phyloP scores from a whole-genome alignment of 2,797 vertebrate genomes.

The Knipowitschia caucasica region DNA sequence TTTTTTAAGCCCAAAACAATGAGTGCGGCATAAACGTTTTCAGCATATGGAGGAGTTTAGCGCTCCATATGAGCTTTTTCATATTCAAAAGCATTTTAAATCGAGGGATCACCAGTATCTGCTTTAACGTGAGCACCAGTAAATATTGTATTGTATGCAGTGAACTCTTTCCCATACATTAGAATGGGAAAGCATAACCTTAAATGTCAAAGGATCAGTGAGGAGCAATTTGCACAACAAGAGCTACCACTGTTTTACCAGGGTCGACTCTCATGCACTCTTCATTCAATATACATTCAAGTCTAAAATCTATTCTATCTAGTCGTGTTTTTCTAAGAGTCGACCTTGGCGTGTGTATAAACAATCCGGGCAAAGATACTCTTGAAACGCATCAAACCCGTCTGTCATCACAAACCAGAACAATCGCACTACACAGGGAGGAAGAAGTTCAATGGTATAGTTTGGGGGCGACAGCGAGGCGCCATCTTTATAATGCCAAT shows the following conservation, averaged over 20 bases:
- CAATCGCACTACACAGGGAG: neutral
- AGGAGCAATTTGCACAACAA: constrained; percentile 2
- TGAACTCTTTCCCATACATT: too few relatives aligned
- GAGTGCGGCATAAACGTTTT: too few relatives aligned
- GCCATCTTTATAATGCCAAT: constrained; percentile 1
- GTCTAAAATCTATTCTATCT: neutral
- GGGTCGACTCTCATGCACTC: neutral
- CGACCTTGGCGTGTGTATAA: neutral
- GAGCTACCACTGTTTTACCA: neutral
- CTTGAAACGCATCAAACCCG: constrained; percentile 7
- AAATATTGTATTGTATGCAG: too few relatives aligned
- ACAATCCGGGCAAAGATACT: neutral
- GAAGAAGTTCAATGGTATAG: neutral
- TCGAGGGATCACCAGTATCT: too few relatives aligned
- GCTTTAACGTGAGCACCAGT: too few relatives aligned
- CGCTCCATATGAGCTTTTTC: too few relatives aligned
- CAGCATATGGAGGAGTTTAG: too few relatives aligned
- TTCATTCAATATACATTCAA: constrained; percentile 2
- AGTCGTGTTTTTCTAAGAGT: neutral
- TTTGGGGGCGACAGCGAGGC: constrained; percentile 4
- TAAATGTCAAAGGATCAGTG: constrained; percentile 2
- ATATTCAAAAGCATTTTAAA: too few relatives aligned
- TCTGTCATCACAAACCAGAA: constrained; percentile 6
- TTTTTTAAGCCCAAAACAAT: too few relatives aligned
- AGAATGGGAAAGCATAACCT: neutral